Percentiles rank a stretch among this genome's conserved stretches.
Conservation (phyloP, 2,797 vertebrate species). For the Meriones psammophilus region DNA sequence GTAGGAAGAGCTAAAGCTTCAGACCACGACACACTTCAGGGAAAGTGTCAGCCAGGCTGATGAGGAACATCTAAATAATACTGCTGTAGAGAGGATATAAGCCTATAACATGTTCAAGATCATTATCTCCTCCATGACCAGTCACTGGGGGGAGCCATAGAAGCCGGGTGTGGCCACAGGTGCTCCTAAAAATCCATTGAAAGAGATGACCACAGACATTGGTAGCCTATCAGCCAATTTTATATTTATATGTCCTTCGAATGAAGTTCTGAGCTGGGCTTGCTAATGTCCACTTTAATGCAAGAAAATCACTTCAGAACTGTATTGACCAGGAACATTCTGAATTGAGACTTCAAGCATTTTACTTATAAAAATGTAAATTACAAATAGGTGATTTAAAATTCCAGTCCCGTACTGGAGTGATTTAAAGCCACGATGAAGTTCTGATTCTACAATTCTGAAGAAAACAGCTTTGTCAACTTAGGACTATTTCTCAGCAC, state of each 20-base stretch:
- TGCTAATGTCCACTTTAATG: background rate
- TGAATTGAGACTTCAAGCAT: background rate
- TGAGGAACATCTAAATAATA: background rate
- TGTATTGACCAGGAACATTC: background rate
- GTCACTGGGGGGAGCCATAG: accelerated
- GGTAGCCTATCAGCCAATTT: background rate
- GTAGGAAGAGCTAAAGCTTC: background rate
- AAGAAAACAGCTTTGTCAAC: background rate
- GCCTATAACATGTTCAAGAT: background rate
- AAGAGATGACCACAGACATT: background rate
- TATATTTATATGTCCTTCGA: background rate
- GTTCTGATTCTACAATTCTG: background rate
- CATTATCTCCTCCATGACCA: background rate
- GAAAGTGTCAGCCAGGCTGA: background rate
- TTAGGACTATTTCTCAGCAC: background rate
- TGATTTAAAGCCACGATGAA: background rate
- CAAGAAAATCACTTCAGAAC: background rate
- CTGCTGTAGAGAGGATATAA: background rate
- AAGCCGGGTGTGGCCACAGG: accelerated
- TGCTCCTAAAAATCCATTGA: background rate
- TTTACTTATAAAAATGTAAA: background rate
- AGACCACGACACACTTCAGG: background rate
- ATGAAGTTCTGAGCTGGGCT: background rate
- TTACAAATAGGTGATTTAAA: background rate
- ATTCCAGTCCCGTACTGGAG: background rate